Evolutionary conservation across 2,888 invertebrate genomes (phyloP).

Genomic region (Habroteleia sp.): DNA sequence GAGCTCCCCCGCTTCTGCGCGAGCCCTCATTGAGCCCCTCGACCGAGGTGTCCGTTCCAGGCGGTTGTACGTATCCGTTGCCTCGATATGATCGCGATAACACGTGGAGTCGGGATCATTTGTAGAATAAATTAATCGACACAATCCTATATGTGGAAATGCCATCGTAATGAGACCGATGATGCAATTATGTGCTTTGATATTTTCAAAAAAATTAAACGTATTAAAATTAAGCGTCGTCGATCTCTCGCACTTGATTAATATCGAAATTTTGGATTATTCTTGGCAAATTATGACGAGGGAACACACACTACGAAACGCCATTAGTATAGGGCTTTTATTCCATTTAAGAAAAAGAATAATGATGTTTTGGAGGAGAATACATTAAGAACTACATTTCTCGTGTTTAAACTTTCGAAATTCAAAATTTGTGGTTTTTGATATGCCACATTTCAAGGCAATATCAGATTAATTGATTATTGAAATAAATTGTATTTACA

Average conservation of each 20-base stretch:
- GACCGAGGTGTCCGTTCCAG: constrained; percentile 59
- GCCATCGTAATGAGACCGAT: constrained; percentile 45
- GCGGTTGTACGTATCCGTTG: constrained; percentile 50
- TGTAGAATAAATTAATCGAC: constrained; percentile 63
- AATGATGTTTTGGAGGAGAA: neutral
- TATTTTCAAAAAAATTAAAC: constrained; percentile 15
- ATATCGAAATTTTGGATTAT: constrained; percentile 9
- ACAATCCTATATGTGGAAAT: constrained; percentile 30
- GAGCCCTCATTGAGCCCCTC: constrained; percentile 74
- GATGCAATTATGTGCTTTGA: constrained; percentile 34
- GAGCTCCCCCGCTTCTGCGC: constrained; percentile 67
- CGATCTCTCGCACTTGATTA: constrained; percentile 7
- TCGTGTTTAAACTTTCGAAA: neutral
- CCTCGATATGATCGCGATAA: constrained; percentile 51
- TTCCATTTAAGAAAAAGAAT: neutral
- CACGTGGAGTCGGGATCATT: constrained; percentile 49
- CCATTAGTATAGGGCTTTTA: constrained; percentile 1
- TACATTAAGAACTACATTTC: neutral
- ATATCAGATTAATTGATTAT: no score
- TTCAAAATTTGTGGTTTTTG: no score
- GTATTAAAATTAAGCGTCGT: neutral
- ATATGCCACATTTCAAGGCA: no score
- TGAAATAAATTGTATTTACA: no score
- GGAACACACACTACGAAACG: constrained; percentile 21
- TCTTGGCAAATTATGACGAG: constrained; percentile 25